Percentiles rank a stretch among this genome's conserved stretches.
phyloP scores from a whole-genome alignment of 2,888 invertebrate genomes.

The Phaedon cochleariae region DNA sequence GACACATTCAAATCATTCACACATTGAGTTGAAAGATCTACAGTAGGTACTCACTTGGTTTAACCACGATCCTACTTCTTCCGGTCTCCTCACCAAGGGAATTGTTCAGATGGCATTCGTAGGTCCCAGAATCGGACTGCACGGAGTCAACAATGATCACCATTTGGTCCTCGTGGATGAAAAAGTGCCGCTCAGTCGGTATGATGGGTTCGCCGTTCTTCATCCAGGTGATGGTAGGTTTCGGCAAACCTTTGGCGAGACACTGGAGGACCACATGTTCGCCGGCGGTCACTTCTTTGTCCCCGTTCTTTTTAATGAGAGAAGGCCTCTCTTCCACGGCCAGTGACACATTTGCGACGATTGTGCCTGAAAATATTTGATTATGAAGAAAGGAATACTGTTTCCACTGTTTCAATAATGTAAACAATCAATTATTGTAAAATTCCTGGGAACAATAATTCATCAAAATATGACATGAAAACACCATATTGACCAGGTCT shows the following conservation, averaged over 20 bases:
- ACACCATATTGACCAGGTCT: no score
- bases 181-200: slow-evolving; percentile 82
- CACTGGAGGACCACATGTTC: slow-evolving; percentile 89
- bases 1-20: no score
- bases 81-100: slow-evolving; percentile 80
- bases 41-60: slow-evolving; percentile 65
- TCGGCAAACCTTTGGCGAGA: slow-evolving; percentile 83
- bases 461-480: no score
- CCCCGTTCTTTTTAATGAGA: slow-evolving; percentile 85
- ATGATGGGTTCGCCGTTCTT: slow-evolving; percentile 81
- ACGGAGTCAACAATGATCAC: slow-evolving; percentile 86
- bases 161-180: slow-evolving; percentile 87
- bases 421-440: no score
- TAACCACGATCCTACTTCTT: slow-evolving; percentile 74
- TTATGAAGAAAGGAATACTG: no score
- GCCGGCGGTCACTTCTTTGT: slow-evolving; percentile 83
- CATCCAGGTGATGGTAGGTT: slow-evolving; percentile 82
- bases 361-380: slow-evolving; percentile 58
- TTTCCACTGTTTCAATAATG: no score
- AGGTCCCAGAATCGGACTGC: slow-evolving; percentile 81
- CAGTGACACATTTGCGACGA: slow-evolving; percentile 86
- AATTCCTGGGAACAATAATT: no score
- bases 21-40: no score
- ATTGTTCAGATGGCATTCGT: slow-evolving; percentile 92
- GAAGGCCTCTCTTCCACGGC: slow-evolving; percentile 87